Evolutionary conservation across 2,797 vertebrate species (phyloP).

Genomic region (Discoglossus pictus): DNA sequence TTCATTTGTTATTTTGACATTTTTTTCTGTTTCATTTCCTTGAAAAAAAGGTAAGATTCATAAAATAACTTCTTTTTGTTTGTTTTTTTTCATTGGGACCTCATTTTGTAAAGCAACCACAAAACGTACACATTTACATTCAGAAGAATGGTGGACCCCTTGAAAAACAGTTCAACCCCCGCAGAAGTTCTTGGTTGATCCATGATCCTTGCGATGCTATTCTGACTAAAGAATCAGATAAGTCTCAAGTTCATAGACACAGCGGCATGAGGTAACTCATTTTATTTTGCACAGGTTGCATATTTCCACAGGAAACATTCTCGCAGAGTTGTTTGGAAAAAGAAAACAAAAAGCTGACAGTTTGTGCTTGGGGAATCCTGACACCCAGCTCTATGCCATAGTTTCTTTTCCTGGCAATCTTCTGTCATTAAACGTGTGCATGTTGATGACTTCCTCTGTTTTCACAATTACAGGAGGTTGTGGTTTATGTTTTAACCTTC

Average conservation of each 20-base stretch:
- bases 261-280: conserved; percentile 92
- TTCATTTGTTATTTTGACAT: conserved; percentile 56
- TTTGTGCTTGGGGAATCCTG: conserved; percentile 78
- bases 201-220: conserved; percentile 74
- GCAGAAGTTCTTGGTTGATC: conserved; percentile 66
- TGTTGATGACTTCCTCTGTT: conserved; percentile 99
- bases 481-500: conserved; percentile 96
- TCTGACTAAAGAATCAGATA: conserved; percentile 75
- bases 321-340: conserved; percentile 82
- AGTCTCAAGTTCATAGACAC: conserved; percentile 85
- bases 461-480: conserved; percentile 94
- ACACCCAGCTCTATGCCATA: conserved; percentile 89
- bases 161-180: conserved; percentile 72
- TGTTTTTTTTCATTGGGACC: conserved; percentile 68
- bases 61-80: conserved; percentile 62
- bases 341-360: conserved; percentile 71
- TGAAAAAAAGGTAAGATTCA: conserved; percentile 64
- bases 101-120: conserved; percentile 74
- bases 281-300: conserved; percentile 92
- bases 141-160: conserved; percentile 76
- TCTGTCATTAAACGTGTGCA: conserved; percentile 99
- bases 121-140: conserved; percentile 66
- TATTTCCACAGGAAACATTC: conserved; percentile 99
- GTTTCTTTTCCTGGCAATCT: conserved; percentile 99
- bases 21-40: conserved; percentile 58